phyloP scores from a whole-genome alignment of 37 sponge, comb jelly and placozoan genomes.

The Ianthella basta region DNA sequence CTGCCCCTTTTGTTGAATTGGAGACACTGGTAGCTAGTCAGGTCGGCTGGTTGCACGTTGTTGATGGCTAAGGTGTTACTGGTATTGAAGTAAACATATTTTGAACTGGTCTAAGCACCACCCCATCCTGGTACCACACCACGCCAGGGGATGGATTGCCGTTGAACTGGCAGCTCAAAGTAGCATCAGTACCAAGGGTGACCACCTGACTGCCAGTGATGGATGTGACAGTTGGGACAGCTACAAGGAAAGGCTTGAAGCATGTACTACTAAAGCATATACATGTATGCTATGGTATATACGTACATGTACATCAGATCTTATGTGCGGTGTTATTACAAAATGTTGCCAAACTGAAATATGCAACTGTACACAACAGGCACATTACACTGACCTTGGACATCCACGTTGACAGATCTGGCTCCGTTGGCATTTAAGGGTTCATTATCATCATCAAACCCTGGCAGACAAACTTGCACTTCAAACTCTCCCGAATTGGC shows the following conservation, averaged over 20 bases:
- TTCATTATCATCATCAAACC: neutral
- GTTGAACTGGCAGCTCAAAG: neutral
- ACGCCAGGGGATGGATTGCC: constrained; percentile 1
- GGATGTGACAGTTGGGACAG: constrained; percentile 3
- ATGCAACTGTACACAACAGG: neutral
- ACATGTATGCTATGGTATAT: too few relatives aligned
- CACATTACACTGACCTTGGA: neutral
- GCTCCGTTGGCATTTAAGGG: neutral
- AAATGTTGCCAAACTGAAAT: neutral
- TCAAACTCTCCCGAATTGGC: neutral
- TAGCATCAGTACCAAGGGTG: neutral
- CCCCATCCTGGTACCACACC: neutral
- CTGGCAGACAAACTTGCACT: neutral
- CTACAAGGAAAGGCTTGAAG: neutral
- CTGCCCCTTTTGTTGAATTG: neutral
- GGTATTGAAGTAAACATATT: neutral
- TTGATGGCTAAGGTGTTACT: neutral
- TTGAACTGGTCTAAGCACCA: neutral
- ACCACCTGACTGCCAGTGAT: neutral
- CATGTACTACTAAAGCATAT: neutral
- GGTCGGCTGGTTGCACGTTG: constrained; percentile 15
- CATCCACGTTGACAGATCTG: neutral
- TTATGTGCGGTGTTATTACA: too few relatives aligned
- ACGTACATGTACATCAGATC: too few relatives aligned
- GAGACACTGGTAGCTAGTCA: constrained; percentile 12